Evolutionary conservation across 2,113 vertebrate species (phyloP).

Genomic region (Ibidorhyncha struthersii): DNA sequence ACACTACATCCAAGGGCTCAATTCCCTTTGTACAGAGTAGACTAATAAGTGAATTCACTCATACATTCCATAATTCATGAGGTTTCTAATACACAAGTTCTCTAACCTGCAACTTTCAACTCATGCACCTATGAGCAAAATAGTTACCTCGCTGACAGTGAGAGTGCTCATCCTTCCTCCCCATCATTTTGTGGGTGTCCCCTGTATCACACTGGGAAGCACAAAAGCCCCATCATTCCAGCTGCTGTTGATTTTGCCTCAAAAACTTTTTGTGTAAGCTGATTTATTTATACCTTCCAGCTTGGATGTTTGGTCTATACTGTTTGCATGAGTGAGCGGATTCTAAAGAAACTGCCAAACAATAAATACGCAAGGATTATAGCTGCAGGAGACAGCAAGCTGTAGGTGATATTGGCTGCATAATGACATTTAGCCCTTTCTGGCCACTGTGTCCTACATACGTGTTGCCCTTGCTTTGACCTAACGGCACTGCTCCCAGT

Average conservation of each 20-base stretch:
- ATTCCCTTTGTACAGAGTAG: not conserved
- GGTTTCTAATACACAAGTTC: not conserved
- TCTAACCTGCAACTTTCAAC: not conserved
- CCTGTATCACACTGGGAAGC: not conserved
- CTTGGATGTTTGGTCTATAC: not conserved
- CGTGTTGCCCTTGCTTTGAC: rapidly evolving
- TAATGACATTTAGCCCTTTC: not conserved
- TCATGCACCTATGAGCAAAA: not conserved
- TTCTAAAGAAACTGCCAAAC: not conserved
- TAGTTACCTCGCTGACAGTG: rapidly evolving
- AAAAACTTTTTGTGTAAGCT: not conserved
- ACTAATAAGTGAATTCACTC: not conserved
- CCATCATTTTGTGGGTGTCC: too few species aligned
- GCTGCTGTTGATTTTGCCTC: not conserved
- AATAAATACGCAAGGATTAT: not conserved
- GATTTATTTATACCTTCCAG: not conserved
- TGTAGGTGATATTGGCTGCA: not conserved
- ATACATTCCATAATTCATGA: not conserved
- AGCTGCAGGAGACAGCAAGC: not conserved
- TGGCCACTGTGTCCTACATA: not conserved
- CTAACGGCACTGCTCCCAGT: not conserved
- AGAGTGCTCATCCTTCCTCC: not conserved
- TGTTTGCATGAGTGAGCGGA: not conserved
- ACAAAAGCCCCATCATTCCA: not conserved
- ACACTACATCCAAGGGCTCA: not conserved